Evolutionary conservation across 2,797 vertebrate species (phyloP), one percentile per base, ranked within the genome.

Genomic region (Pipistrellus pygmaeus): DNA sequence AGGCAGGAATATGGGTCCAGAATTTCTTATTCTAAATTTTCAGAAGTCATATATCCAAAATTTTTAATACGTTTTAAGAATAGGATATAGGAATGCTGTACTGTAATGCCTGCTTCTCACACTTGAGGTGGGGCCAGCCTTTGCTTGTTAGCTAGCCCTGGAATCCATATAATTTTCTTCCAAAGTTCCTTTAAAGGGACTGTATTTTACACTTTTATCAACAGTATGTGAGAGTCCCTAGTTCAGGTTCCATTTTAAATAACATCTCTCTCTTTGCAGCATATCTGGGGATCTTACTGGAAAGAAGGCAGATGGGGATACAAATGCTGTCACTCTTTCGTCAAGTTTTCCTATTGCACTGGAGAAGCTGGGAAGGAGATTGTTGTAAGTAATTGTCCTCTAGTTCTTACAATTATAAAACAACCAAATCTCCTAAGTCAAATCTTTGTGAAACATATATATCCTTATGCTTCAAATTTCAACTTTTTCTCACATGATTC

Each of bases 271-370:
- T 92, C 88, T 93, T 88, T 97, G 15, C 97, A 99, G 99, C 99
- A 99, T 96, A 99, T 99, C 95, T 99, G 99, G 99, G 99, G 99
- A 8, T 99, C 99, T 0, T 99, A 98, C 81, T 99, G 99, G 99
- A 99, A 98, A 89, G 99, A 99, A 9, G 99, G 99, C 96, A 98
- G 51, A 96, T 99, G 99, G 99, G 99, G 99, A 48, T 99, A 98
- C 98, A 99, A 99, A 97, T 99, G 99, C 97, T 99, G 99, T 97
- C 98, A 99, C 97, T 99, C 99, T 0, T 98, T 99, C 98, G 99
- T 99, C 97, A 99, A 99, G 97, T 99, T 98, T 97, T 99, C 99
- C 27, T 99, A 99, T 96, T 99, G 99, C 97, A 99, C 99, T 11
- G 99, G 99, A 98, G 99, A 99, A 57, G 98, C 99, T 95, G 99